Evolutionary conservation across 2,888 invertebrate genomes (phyloP).

Genomic region (Sceliomorpha sp.): DNA sequence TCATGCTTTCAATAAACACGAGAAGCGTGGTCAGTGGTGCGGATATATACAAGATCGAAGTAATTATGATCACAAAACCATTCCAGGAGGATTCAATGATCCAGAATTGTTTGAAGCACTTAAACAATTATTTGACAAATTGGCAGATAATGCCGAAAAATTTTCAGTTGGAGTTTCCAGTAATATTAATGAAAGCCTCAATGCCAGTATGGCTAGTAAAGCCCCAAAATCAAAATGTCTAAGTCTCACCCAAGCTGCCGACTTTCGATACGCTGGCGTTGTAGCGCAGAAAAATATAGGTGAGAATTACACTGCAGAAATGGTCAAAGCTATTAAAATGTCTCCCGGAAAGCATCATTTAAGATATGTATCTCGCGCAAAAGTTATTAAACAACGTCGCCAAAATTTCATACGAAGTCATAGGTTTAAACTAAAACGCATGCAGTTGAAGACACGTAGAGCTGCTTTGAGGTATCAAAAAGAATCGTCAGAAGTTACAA

Average conservation of each 20-base stretch:
- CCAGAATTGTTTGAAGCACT: conserved; percentile 19
- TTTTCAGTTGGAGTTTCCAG: conserved; percentile 23
- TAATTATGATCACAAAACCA: conserved; percentile 28
- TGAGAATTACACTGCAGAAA: too few species aligned
- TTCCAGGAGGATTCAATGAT: conserved; percentile 35
- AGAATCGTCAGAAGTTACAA: conserved; percentile 40
- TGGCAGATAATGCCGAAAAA: conserved; percentile 16
- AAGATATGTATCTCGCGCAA: conserved; percentile 12
- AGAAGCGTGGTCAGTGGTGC: conserved; percentile 54
- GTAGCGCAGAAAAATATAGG: conserved; percentile 43
- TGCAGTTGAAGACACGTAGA: conserved; percentile 27
- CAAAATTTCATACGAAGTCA: conserved; percentile 7
- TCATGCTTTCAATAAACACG: conserved; percentile 51
- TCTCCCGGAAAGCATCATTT: conserved; percentile 27
- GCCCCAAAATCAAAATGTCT: conserved; percentile 44
- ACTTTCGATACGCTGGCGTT: conserved; percentile 41
- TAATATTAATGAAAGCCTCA: conserved; percentile 51
- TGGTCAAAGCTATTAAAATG: too few species aligned
- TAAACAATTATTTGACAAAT: conserved; percentile 3
- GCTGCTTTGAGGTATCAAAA: conserved; percentile 32
- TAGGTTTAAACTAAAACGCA: conserved; percentile 24
- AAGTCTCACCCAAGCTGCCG: conserved; percentile 31
- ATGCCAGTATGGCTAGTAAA: conserved; percentile 52
- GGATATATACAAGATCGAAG: conserved; percentile 27
- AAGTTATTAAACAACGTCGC: conserved; percentile 1